phyloP scores from a whole-genome alignment of 2,113 vertebrate genomes.

The Neofelis nebulosa region DNA sequence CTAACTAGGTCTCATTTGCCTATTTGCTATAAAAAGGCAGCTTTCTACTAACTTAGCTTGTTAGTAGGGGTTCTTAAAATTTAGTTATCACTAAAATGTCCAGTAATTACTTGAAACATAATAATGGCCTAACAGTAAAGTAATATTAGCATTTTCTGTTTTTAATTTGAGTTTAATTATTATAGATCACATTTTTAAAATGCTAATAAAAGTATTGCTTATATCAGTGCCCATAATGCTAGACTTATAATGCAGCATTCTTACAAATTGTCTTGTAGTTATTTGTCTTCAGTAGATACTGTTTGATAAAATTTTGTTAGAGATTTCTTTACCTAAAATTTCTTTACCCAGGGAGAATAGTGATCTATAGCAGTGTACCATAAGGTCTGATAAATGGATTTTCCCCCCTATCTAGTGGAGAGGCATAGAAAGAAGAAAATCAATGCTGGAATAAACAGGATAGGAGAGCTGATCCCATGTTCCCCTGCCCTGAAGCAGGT shows the following conservation, averaged over 20 bases:
- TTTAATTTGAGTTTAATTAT: constrained; percentile 47
- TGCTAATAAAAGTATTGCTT: neutral
- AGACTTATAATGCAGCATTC: neutral
- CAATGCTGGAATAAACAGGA: constrained; percentile 97
- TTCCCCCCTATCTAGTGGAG: constrained; percentile 90
- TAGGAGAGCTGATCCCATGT: constrained; percentile 97
- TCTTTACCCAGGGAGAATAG: constrained; percentile 27
- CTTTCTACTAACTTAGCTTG: constrained; percentile 16
- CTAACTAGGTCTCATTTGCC: neutral
- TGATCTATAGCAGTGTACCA: neutral
- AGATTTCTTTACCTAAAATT: constrained; percentile 39
- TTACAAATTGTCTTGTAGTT: neutral
- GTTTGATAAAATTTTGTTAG: constrained; percentile 43
- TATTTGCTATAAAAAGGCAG: neutral
- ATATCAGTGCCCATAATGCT: neutral
- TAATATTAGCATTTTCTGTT: constrained; percentile 10
- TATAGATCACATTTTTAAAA: constrained; percentile 5
- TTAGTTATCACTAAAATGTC: constrained; percentile 21
- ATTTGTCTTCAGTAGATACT: constrained; percentile 1
- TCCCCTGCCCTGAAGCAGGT: constrained; percentile 98
- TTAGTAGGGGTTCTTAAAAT: constrained; percentile 10
- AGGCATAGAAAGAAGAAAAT: constrained; percentile 99
- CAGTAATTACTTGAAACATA: constrained; percentile 41
- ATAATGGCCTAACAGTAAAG: neutral
- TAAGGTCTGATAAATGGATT: constrained; percentile 55